phyloP scores from a whole-genome alignment of 2,888 invertebrate genomes.

The Apantesis nais region DNA sequence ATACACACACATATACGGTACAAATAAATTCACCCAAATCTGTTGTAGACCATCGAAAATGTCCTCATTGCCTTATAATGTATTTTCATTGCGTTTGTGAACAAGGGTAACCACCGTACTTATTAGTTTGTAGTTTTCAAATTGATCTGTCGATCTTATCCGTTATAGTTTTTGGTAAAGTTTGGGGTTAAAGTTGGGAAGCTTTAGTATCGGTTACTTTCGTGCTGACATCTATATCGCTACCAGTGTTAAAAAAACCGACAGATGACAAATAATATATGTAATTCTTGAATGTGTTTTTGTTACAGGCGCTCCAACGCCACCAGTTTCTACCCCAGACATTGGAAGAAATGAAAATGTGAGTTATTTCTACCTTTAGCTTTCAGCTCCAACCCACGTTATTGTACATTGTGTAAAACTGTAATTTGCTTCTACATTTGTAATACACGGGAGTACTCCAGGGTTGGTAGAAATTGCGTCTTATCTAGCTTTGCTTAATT shows the following conservation, averaged over 20 bases:
- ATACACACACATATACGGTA: background rate
- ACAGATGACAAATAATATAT: background rate
- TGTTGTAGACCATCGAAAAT: background rate
- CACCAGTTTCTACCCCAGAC: constrained; percentile 63
- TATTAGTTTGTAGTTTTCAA: background rate
- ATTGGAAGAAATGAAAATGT: constrained; percentile 74
- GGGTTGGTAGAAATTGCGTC: background rate
- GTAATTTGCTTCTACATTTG: background rate
- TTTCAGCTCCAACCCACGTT: constrained; percentile 27
- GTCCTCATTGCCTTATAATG: background rate
- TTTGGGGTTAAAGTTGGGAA: too few relatives aligned
- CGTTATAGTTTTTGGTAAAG: too few relatives aligned
- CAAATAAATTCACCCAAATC: background rate
- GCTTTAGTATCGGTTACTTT: too few relatives aligned
- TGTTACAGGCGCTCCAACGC: constrained; percentile 60
- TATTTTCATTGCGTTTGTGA: background rate
- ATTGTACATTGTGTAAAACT: background rate
- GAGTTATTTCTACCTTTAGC: constrained; percentile 45
- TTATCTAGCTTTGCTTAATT: background rate
- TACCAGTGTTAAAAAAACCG: too few relatives aligned
- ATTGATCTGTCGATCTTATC: background rate
- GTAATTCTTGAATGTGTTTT: constrained; percentile 13
- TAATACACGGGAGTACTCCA: background rate
- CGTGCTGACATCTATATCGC: background rate
- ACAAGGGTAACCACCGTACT: background rate